phyloP scores from a whole-genome alignment of 2,113 vertebrate species.

The Nothocercus julius region DNA sequence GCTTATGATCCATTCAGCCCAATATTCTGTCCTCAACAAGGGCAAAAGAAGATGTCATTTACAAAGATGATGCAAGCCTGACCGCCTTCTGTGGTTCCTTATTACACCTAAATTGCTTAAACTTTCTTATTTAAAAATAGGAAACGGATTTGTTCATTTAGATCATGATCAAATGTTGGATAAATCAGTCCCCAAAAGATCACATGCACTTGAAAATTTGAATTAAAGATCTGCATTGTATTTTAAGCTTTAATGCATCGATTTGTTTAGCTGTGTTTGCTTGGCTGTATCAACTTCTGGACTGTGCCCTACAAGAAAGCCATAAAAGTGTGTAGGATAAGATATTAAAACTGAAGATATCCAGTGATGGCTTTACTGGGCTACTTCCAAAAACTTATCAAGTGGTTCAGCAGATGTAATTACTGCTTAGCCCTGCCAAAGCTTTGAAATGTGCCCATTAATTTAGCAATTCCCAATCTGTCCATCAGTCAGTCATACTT shows the following conservation, averaged over 20 bases:
- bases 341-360: slow-evolving; percentile 73
- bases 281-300: background rate
- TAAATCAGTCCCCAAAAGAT: background rate
- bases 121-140: background rate
- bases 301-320: slow-evolving; percentile 24
- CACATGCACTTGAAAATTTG: background rate
- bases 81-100: background rate
- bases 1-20: background rate
- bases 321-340: slow-evolving; percentile 55
- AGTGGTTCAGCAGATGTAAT: slow-evolving; percentile 82
- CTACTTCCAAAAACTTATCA: slow-evolving; percentile 82
- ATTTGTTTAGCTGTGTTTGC: background rate
- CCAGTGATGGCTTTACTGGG: slow-evolving; percentile 80
- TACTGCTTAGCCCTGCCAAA: slow-evolving; percentile 81
- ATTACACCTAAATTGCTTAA: background rate
- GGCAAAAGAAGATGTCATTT: background rate
- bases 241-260: background rate
- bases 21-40: background rate
- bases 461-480: slow-evolving; percentile 82
- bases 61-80: rapidly evolving
- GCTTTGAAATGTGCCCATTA: slow-evolving; percentile 81
- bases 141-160: background rate
- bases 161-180: background rate
- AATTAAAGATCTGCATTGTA: background rate
- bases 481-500: slow-evolving; percentile 86